Evolutionary conservation across 1,140 invertebrate species (phyloP), one percentile per base, ranked within the genome.

Genomic region (Eufriesea mexicana): DNA sequence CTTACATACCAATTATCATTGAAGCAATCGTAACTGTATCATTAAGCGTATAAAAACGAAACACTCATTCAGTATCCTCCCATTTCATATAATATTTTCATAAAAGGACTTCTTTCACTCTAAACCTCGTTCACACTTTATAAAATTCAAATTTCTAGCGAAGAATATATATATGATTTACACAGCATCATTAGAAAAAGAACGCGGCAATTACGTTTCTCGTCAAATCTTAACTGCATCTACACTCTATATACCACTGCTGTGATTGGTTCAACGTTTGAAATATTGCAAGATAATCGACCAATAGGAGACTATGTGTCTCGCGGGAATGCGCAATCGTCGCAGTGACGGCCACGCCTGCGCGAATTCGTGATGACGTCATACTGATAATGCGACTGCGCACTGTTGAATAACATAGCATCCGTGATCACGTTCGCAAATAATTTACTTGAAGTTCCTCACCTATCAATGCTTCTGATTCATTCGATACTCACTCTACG

Each of bases 351-450:
- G 74, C 62, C 62, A 55, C 73, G 35, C 14, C 14, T 25, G 28
- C 47, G 47, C 51, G 35, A 62, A 49, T 77, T 25, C 35, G n/a
- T 28, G 84, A 16, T 10, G 12, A 68, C 57, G 62, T 25, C 59
- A 61, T 23, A 55, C 68, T 6, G 77, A 87, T 84, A 80, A 77
- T 49, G 86, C 86, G 86, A 14, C 54, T 87, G 86, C 86, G 86
- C 85, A 71, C 28, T 84, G 9, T 23, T 35, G 71, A 70, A 73
- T 76, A 76, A 62, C 14, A 9, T 12, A 5, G 28, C 54, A 35
- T 45, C 42, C 75, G 59, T 70, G 42, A 64, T 86, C 8, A 8
- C 12, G 85, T 25, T 87, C 55, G 49, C 59, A 72, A 25, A 77
- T 78, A 84, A 35, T 68, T 55, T 59, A 28, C 82, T 47, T 87